These are phyloP conservation scores for Stylophora pistillata DNA, from an alignment of 64 coral and sea anemone genomes.

Conservation along the genomic window DNA sequence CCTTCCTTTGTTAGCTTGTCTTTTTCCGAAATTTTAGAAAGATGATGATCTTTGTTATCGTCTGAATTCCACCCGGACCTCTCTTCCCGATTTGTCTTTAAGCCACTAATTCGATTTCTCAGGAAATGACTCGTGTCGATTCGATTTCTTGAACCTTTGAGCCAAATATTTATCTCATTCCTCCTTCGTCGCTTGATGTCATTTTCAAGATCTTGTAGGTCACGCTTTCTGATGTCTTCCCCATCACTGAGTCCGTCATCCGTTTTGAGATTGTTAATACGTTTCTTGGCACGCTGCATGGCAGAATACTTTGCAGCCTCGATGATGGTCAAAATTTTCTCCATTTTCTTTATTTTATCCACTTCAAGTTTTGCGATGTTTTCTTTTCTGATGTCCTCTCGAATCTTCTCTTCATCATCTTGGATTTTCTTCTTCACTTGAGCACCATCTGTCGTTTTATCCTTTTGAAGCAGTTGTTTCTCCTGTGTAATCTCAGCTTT, in stretches of 20 bases:
- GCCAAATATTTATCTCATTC: slow-evolving; percentile 90
- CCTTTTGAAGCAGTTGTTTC: slow-evolving; percentile 30
- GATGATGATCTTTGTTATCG: neutral
- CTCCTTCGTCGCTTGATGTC: slow-evolving; percentile 56
- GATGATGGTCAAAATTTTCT: slow-evolving; percentile 88
- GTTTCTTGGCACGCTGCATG: slow-evolving; percentile 70
- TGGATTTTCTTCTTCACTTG: slow-evolving; percentile 49
- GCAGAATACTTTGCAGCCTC: slow-evolving; percentile 85
- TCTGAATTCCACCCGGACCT: neutral
- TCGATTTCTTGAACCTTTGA: slow-evolving; percentile 82
- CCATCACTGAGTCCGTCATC: slow-evolving; percentile 46
- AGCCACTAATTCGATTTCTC: neutral
- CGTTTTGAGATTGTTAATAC: slow-evolving; percentile 43
- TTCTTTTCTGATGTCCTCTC: slow-evolving; percentile 73
- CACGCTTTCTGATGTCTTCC: slow-evolving; percentile 70
- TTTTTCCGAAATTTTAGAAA: neutral
- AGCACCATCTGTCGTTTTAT: neutral
- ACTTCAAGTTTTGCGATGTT: slow-evolving; percentile 72
- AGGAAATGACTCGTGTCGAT: slow-evolving; percentile 82
- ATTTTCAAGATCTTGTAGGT: slow-evolving; percentile 75
- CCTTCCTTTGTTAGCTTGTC: neutral
- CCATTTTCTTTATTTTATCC: slow-evolving; percentile 81
- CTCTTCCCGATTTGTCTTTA: neutral
- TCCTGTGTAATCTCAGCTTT: slow-evolving; percentile 56
- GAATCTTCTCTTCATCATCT: slow-evolving; percentile 72